Evolutionary conservation across 2,888 invertebrate genomes (phyloP).

Genomic region (Lasioglossum vierecki): DNA sequence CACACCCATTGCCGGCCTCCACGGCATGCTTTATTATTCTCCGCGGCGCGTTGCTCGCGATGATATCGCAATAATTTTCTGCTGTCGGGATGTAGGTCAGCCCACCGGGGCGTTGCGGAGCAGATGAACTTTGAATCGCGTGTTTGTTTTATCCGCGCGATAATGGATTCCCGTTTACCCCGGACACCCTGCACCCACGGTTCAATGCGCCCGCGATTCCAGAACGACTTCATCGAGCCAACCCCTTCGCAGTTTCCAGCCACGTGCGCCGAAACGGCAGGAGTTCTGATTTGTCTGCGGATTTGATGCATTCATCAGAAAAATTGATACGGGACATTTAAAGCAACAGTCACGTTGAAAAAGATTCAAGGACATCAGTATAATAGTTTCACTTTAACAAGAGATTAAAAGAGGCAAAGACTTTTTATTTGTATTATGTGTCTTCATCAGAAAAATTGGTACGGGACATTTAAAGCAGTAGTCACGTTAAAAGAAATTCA

Average conservation of each 20-base stretch:
- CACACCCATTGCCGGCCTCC: constrained; percentile 43
- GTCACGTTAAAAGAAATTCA: too few species aligned
- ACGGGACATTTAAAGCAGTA: too few species aligned
- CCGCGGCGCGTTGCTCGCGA: constrained; percentile 27
- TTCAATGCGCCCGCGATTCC: background rate
- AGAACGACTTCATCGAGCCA: background rate
- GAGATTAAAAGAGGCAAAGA: too few species aligned
- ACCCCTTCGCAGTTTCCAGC: background rate
- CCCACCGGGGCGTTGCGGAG: constrained; percentile 35
- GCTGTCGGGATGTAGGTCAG: constrained; percentile 51
- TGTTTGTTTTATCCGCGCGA: constrained; percentile 17
- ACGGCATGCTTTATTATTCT: constrained; percentile 38
- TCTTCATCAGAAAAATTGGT: too few species aligned
- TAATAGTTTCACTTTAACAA: too few species aligned
- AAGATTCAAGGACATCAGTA: too few species aligned
- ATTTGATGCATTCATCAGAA: too few species aligned
- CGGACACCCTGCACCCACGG: background rate
- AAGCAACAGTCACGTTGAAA: too few species aligned
- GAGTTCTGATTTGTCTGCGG: background rate
- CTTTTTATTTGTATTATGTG: too few species aligned
- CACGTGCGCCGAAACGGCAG: background rate
- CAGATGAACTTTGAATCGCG: constrained; percentile 27
- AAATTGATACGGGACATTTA: too few species aligned
- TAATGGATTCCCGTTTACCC: constrained; percentile 21
- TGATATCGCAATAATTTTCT: constrained; percentile 49